phyloP scores from a whole-genome alignment of 2,888 invertebrate species.

The Vanessa cardui region DNA sequence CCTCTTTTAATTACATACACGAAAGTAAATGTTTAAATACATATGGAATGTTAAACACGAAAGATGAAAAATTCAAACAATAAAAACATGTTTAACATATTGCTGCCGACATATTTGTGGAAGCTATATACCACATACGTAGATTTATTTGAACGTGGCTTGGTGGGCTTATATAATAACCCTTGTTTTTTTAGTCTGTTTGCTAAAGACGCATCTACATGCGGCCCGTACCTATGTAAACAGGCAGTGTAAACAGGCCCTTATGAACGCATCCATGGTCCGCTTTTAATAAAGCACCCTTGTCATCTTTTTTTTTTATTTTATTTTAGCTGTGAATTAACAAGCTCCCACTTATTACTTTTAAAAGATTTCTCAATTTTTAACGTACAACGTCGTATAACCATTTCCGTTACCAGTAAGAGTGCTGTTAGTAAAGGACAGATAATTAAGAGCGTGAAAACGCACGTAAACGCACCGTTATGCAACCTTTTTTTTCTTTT shows the following conservation, averaged over 20 bases:
- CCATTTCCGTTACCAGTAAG: background rate
- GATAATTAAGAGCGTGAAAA: slow-evolving; percentile 14
- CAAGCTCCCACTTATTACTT: slow-evolving; percentile 30
- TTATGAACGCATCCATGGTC: slow-evolving; percentile 68
- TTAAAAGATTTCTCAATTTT: slow-evolving; percentile 7
- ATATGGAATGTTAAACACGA: slow-evolving; percentile 48
- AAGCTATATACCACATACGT: slow-evolving; percentile 52
- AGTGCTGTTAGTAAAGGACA: slow-evolving; percentile 15
- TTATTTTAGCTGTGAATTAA: slow-evolving; percentile 49
- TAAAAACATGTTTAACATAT: slow-evolving; percentile 60
- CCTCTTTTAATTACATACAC: slow-evolving; percentile 36
- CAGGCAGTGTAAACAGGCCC: slow-evolving; percentile 74
- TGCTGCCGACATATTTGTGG: slow-evolving; percentile 54
- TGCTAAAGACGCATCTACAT: slow-evolving; percentile 80
- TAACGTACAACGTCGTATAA: background rate
- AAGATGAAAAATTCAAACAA: slow-evolving; percentile 57
- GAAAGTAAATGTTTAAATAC: slow-evolving; percentile 35
- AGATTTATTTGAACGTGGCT: slow-evolving; percentile 44
- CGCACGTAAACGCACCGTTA: slow-evolving; percentile 14
- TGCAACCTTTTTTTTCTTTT: slow-evolving; percentile 2
- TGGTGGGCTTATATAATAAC: slow-evolving; percentile 59
- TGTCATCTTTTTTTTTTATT: slow-evolving; percentile 56
- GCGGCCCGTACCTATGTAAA: slow-evolving; percentile 73
- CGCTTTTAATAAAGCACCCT: slow-evolving; percentile 65
- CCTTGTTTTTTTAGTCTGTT: slow-evolving; percentile 82